Percentiles rank a stretch among this genome's conserved stretches.
phyloP scores from a whole-genome alignment of 2,113 vertebrate genomes.

The Forbesichthys papilliferus region DNA sequence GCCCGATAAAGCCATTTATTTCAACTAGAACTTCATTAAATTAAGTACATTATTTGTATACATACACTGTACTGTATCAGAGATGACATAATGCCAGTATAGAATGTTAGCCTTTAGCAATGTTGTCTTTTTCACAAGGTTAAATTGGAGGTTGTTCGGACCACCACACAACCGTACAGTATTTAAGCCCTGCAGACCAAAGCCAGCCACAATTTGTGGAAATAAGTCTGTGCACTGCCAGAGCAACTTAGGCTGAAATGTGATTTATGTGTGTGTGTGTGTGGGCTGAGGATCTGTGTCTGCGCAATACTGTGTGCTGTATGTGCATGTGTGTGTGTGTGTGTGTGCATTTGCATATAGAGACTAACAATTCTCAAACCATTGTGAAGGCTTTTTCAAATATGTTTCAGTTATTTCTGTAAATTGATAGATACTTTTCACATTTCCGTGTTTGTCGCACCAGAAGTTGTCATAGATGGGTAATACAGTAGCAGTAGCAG shows the following conservation, averaged over 20 bases:
- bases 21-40: not conserved
- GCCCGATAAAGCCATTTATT: not conserved
- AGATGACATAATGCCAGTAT: not conserved
- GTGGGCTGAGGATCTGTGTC: not conserved
- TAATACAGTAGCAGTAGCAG: too few relatives aligned
- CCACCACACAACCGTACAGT: not conserved
- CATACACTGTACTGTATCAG: not conserved
- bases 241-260: constrained; percentile 4
- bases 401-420: too few relatives aligned
- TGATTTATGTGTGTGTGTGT: constrained; percentile 7
- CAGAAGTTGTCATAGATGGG: too few relatives aligned
- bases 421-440: too few relatives aligned
- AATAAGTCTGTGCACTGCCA: constrained; percentile 19
- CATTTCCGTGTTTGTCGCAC: too few relatives aligned
- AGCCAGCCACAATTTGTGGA: constrained; percentile 32
- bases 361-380: not conserved
- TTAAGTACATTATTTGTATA: not conserved
- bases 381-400: not conserved
- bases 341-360: not conserved
- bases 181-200: constrained; percentile 17
- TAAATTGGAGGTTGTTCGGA: not conserved
- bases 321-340: not conserved
- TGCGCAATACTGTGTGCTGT: not conserved
- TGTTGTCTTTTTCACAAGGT: not conserved
- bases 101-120: not conserved